Conservation (phyloP, 2,797 vertebrate genomes). For the Channallabes apus region DNA sequence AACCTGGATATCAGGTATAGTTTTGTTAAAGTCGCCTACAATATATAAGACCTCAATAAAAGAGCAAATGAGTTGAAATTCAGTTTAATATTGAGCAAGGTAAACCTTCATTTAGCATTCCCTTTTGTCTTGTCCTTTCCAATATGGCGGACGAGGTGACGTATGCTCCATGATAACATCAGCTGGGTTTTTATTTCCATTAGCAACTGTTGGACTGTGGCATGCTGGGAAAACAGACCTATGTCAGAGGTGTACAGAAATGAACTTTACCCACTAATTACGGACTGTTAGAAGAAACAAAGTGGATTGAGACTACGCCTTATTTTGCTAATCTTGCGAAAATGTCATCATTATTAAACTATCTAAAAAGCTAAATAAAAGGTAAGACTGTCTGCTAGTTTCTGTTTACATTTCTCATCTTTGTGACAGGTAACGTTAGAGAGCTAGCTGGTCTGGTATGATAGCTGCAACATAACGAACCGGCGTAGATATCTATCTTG, state of each 20-base stretch:
- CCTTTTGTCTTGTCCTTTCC: background rate
- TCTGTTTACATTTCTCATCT: background rate
- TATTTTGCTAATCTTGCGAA: background rate
- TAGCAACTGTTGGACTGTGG: slow-evolving; percentile 1
- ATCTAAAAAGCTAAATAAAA: slow-evolving; percentile 13
- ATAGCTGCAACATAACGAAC: background rate
- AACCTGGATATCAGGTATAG: too few relatives aligned
- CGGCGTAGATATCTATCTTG: background rate
- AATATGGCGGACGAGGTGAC: slow-evolving; percentile 19
- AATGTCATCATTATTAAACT: background rate
- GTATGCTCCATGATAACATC: background rate
- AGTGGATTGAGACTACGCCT: background rate
- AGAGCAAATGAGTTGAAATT: too few relatives aligned
- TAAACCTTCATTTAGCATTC: background rate
- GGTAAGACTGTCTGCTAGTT: background rate
- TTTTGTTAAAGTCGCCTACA: too few relatives aligned
- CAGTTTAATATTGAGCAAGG: too few relatives aligned
- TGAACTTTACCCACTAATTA: slow-evolving; percentile 5
- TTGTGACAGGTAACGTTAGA: slow-evolving; percentile 1
- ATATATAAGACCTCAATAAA: too few relatives aligned
- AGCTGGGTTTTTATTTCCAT: background rate
- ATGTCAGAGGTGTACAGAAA: slow-evolving; percentile 8
- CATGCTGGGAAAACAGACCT: slow-evolving; percentile 31
- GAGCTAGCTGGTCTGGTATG: background rate
- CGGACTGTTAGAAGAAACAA: background rate